Base-by-base conservation (phyloP, 2,113 vertebrate species). In the Paracyprichromis sp. region DNA sequence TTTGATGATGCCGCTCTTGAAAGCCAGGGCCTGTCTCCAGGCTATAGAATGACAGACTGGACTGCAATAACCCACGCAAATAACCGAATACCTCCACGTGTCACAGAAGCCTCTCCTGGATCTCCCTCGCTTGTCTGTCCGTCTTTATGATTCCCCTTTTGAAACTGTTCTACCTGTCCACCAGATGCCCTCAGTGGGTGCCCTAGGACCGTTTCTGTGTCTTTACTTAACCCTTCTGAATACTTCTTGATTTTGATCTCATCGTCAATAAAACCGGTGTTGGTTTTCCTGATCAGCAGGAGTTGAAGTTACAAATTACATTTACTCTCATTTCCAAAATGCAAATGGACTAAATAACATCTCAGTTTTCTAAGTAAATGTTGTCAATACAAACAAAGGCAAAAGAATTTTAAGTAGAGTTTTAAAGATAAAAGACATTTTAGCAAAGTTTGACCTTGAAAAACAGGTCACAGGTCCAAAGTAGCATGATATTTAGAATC, bases 181-280 rank as follows among this genome's bases (percentile, higher is more conserved):
- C 87, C 83, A 93, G 92, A 89, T 88, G 90, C 83, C 91, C 89
- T 50, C 86, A 89, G 82, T 88, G 91, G 87, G 78, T 85, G 83
- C 85, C 56, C 57, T n/a, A 34, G 69, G 17, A 90, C 17, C 4
- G 50, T 54, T 26, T 54, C 29, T 71, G 24, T 57, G 6, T 45
- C 24, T 87, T 29, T 13, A 21, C 12, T 40, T 11, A 59, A 31
- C 17, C 26, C 10, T 54, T 73, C 10, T 31, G 6, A 76, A 34
- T 1, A 10, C 73, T 21, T 80, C 16, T 45, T 61, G 24, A 53
- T 34, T 17, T 69, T 16, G 63, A 26, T 31, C 43, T 76, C 24
- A 31, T 50, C 4, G 3, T 47, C 71, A 47, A 76, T 76, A 76
- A 11, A 73, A 76, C 14, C 3, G 2, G 8, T 71, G 36, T 43